Conservation (phyloP, 2,113 vertebrate genomes). For the Nerophis lumbriciformis region DNA sequence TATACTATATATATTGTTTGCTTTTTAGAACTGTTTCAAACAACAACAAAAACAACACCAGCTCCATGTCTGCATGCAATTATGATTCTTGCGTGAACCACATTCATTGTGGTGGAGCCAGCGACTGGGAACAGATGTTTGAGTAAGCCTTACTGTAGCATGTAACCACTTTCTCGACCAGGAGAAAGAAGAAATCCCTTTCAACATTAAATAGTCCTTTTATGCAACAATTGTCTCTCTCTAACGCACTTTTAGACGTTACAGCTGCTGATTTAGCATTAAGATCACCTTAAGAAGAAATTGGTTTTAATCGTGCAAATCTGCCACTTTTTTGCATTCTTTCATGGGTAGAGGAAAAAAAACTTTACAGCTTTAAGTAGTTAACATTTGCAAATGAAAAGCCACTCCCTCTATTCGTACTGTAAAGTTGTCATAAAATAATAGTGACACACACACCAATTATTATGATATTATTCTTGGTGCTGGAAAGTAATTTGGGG, state of each 20-base stretch:
- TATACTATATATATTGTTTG: background rate
- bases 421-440: constrained; percentile 11
- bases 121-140: constrained; percentile 62
- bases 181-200: constrained; percentile 47
- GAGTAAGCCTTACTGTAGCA: constrained; percentile 32
- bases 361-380: constrained; percentile 38
- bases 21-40: constrained; percentile 17
- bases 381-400: constrained; percentile 46
- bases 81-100: constrained; percentile 53
- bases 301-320: constrained; percentile 53
- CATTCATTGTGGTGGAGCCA: constrained; percentile 56
- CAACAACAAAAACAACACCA: constrained; percentile 12
- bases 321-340: constrained; percentile 30
- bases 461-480: constrained; percentile 15
- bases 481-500: constrained; percentile 45
- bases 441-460: background rate
- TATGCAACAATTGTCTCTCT: constrained; percentile 33
- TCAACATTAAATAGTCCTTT: constrained; percentile 30
- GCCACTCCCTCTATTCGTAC: constrained; percentile 15
- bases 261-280: constrained; percentile 43
- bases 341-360: constrained; percentile 37
- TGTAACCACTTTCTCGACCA: constrained; percentile 59
- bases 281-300: constrained; percentile 36
- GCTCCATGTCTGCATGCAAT: constrained; percentile 52
- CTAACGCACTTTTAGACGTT: constrained; percentile 38